A percentile compares a stretch with the other conserved stretches of the same genome.
Conservation (phyloP, 2,797 vertebrate genomes). For the Ciconia nigra region DNA sequence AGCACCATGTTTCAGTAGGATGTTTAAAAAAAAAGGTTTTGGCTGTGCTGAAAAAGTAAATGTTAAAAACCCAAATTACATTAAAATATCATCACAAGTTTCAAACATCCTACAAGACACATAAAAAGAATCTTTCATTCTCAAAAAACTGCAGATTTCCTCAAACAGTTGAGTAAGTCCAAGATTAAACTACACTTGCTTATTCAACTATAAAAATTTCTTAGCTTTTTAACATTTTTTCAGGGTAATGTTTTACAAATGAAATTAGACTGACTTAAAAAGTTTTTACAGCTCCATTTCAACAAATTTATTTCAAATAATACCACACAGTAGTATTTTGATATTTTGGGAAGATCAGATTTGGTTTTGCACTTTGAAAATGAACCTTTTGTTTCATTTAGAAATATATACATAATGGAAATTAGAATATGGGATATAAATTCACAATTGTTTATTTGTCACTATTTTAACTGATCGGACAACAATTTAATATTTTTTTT, state of each 20-base stretch:
- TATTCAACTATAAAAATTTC: neutral
- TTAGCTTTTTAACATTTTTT: neutral
- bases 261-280: neutral
- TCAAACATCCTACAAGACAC: neutral
- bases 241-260: neutral
- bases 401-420: neutral
- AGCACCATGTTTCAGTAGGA: neutral
- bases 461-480: neutral
- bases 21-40: neutral
- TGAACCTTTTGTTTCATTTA: neutral
- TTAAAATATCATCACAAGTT: neutral
- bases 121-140: neutral
- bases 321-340: neutral
- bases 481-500: neutral
- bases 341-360: neutral
- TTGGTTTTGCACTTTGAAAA: neutral
- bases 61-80: neutral
- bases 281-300: neutral
- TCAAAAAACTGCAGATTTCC: neutral
- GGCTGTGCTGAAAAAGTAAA: neutral
- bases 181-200: neutral
- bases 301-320: neutral
- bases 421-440: neutral
- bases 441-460: neutral
- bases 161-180: neutral